phyloP scores from a whole-genome alignment of 2,888 invertebrate genomes.

The Tipula confusa region DNA sequence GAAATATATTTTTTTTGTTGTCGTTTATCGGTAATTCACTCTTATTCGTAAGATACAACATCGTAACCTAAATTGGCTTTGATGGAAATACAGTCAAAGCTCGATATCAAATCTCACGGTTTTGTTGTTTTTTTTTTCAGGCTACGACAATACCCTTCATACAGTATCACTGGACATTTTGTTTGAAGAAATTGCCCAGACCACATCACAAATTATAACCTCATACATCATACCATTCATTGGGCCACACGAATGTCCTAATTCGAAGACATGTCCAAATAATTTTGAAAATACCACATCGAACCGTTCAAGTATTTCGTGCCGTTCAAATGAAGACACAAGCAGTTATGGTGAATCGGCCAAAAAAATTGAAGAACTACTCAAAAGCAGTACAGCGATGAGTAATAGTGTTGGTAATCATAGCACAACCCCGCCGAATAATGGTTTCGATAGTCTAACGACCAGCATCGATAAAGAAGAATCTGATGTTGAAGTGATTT shows the following conservation, averaged over 20 bases:
- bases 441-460: neutral
- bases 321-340: neutral
- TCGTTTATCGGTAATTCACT: neutral
- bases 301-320: constrained; percentile 28
- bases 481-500: neutral
- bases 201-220: constrained; percentile 45
- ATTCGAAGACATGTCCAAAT: constrained; percentile 49
- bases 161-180: constrained; percentile 47
- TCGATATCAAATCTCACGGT: neutral
- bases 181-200: constrained; percentile 43
- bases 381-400: constrained; percentile 25
- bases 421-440: neutral
- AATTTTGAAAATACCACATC: constrained; percentile 35
- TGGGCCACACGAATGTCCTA: constrained; percentile 50
- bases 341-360: constrained; percentile 26
- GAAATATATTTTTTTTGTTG: neutral
- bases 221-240: constrained; percentile 50
- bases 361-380: constrained; percentile 33
- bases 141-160: constrained; percentile 50
- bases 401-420: neutral
- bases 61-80: neutral
- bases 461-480: neutral
- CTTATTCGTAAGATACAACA: neutral
- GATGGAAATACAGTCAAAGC: neutral
- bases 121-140: constrained; percentile 38